Conservation (phyloP, 2,113 vertebrate genomes). For the Mustelus asterias region DNA sequence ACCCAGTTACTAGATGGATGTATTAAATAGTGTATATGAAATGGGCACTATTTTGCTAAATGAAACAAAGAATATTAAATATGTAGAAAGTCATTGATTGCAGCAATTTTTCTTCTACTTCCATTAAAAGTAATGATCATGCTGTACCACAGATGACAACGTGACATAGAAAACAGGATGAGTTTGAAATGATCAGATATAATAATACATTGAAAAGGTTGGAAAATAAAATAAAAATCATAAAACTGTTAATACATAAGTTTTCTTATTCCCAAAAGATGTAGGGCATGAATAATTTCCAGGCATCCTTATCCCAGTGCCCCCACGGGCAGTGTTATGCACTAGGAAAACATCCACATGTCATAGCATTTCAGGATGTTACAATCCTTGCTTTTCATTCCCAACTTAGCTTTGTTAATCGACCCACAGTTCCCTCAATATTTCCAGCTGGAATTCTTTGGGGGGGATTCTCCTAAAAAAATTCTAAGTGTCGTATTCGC, state of each 20-base stretch:
- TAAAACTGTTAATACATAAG: not conserved
- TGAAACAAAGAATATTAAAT: conserved; percentile 9
- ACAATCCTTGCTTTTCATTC: not conserved
- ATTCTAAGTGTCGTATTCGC: too few relatives aligned
- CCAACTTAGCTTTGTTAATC: not conserved
- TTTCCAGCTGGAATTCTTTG: not conserved
- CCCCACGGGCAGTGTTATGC: not conserved
- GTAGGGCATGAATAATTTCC: not conserved
- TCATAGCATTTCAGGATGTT: not conserved
- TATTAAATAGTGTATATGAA: not conserved
- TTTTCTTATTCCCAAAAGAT: not conserved
- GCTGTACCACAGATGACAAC: not conserved
- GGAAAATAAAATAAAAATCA: not conserved
- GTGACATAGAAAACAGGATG: not conserved
- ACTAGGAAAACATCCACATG: not conserved
- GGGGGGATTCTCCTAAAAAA: too few relatives aligned
- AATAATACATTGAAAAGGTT: not conserved
- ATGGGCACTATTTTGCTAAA: not conserved
- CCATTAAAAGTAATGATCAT: not conserved
- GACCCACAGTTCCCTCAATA: not conserved
- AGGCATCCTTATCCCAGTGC: not conserved
- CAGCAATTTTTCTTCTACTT: not conserved
- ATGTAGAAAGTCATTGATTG: not conserved
- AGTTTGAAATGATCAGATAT: not conserved
- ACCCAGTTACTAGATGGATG: not conserved